Evolutionary conservation across 2,797 vertebrate genomes (phyloP).

Genomic region (Sparus aurata): DNA sequence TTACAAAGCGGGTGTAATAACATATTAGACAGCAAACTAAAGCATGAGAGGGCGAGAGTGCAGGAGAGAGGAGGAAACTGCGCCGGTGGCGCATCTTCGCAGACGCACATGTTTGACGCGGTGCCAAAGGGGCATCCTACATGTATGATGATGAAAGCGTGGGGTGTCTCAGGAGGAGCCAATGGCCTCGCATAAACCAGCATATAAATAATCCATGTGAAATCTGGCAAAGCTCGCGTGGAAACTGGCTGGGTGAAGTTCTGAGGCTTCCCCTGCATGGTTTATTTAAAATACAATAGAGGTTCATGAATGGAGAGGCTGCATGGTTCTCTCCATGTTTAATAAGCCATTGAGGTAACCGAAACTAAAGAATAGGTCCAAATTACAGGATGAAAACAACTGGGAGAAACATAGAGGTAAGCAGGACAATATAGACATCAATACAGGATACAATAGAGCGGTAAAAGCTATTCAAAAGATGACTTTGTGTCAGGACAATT

Average conservation of each 20-base stretch:
- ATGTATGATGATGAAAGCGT: conserved; percentile 57
- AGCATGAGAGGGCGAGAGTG: conserved; percentile 1
- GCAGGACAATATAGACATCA: not conserved
- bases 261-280: conserved; percentile 15
- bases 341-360: not conserved
- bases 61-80: not conserved
- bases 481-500: not conserved
- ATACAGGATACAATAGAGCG: not conserved
- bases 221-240: conserved; percentile 53
- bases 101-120: conserved; percentile 29
- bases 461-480: not conserved
- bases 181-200: conserved; percentile 57
- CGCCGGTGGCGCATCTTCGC: conserved; percentile 12
- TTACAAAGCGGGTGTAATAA: conserved; percentile 38
- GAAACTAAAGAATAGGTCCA: not conserved
- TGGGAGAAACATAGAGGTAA: not conserved
- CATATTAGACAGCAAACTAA: conserved; percentile 50
- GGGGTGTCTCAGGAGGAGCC: conserved; percentile 35
- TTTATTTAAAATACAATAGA: conserved; percentile 11
- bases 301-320: not conserved
- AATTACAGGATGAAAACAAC: not conserved
- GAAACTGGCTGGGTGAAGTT: conserved; percentile 21
- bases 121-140: conserved; percentile 28
- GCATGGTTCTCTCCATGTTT: not conserved
- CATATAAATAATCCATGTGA: conserved; percentile 71